These are phyloP conservation scores for Helicoverpa zea DNA, from an alignment of 1,140 invertebrate genomes.

Conservation along the genomic window DNA sequence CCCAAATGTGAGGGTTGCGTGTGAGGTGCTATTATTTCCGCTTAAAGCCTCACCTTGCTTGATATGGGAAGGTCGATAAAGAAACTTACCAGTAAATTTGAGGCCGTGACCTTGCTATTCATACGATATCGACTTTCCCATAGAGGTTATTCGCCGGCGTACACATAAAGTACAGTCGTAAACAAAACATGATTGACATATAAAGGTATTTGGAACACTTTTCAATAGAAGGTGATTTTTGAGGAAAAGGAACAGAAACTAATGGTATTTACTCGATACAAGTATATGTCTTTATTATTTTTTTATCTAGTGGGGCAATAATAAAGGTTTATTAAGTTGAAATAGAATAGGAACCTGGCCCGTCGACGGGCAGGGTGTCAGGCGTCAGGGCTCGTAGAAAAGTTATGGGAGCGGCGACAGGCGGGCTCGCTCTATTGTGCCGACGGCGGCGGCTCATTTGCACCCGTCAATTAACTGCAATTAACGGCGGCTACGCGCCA, in stretches of 20 bases:
- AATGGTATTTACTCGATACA: background rate
- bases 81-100: constrained; percentile 68
- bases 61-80: constrained; percentile 73
- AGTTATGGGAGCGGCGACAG: constrained; percentile 39
- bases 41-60: constrained; percentile 71
- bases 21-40: constrained; percentile 76
- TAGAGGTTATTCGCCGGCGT: constrained; percentile 52
- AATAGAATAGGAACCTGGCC: constrained; percentile 25
- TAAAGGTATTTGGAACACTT: background rate
- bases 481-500: constrained; percentile 42
- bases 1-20: constrained; percentile 72
- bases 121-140: constrained; percentile 56
- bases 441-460: constrained; percentile 49
- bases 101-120: constrained; percentile 66
- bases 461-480: constrained; percentile 54
- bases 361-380: constrained; percentile 1
- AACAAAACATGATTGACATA: constrained; percentile 13
- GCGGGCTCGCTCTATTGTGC: constrained; percentile 40
- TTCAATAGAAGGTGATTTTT: background rate
- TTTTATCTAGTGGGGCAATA: background rate
- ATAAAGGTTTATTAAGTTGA: constrained; percentile 27
- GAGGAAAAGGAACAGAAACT: background rate
- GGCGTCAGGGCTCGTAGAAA: constrained; percentile 7
- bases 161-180: constrained; percentile 8
- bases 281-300: background rate